Conservation (phyloP, 2,797 vertebrate species). For the Sandelia bainsii region DNA sequence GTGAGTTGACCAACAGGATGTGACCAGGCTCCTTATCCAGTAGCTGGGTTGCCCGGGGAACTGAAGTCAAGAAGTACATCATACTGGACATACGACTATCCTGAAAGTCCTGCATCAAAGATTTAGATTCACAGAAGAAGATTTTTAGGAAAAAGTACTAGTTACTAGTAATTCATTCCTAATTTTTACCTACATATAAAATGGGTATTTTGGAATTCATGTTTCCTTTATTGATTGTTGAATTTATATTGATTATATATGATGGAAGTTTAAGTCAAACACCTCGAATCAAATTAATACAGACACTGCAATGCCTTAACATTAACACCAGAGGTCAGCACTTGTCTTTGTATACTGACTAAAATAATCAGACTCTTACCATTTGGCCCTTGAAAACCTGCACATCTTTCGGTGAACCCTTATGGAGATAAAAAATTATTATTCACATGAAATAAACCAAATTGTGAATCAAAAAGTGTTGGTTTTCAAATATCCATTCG, state of each 20-base stretch:
- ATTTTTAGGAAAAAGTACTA: neutral
- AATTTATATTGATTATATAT: no score
- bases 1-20: constrained; percentile 77
- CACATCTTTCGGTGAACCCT: constrained; percentile 84
- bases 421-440: constrained; percentile 17
- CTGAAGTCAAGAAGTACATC: constrained; percentile 82
- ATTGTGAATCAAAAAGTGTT: neutral
- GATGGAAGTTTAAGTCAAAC: neutral
- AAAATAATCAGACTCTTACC: constrained; percentile 72
- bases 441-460: neutral
- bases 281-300: neutral
- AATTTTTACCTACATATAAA: neutral
- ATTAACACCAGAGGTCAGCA: constrained; percentile 66
- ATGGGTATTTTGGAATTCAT: neutral
- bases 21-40: constrained; percentile 83
- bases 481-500: neutral
- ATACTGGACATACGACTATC: constrained; percentile 81
- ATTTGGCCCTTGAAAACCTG: constrained; percentile 84
- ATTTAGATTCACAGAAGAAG: neutral
- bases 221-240: neutral
- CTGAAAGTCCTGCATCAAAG: constrained; percentile 77
- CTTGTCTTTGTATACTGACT: neutral
- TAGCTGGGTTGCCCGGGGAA: constrained; percentile 85
- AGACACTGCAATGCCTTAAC: constrained; percentile 28
- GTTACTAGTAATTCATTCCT: no score